These are phyloP conservation scores for Formica exsecta DNA, from an alignment of 1,140 invertebrate genomes.

Conservation along the genomic window DNA sequence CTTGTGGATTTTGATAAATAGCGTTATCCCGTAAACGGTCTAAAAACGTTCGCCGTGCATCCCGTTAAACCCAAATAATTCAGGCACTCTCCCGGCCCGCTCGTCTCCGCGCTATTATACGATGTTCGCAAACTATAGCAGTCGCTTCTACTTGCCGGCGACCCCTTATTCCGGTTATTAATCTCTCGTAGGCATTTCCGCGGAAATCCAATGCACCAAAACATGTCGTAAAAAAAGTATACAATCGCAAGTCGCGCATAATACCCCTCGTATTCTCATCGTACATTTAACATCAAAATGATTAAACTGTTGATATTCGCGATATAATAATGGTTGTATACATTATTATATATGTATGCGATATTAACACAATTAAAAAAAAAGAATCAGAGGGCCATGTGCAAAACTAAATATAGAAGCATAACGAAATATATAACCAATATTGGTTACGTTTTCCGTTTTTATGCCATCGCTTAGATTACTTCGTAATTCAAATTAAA, in stretches of 20 bases:
- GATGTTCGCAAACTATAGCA: constrained; percentile 34
- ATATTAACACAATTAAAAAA: not conserved
- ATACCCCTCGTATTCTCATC: not conserved
- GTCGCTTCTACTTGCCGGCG: constrained; percentile 3
- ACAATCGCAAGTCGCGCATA: constrained; percentile 31
- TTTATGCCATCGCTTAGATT: constrained; percentile 24
- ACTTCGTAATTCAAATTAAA: constrained; percentile 9
- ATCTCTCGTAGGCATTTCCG: constrained; percentile 31
- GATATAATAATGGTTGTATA: not conserved
- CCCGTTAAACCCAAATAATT: constrained; percentile 38
- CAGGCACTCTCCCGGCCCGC: not conserved
- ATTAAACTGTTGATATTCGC: constrained; percentile 28
- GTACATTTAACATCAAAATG: constrained; percentile 16
- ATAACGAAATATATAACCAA: not conserved
- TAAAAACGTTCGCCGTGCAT: constrained; percentile 8
- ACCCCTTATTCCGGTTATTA: constrained; percentile 52
- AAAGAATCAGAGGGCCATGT: not conserved
- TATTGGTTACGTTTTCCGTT: not conserved
- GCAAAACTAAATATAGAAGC: not conserved
- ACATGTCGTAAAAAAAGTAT: constrained; percentile 35
- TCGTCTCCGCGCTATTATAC: constrained; percentile 6
- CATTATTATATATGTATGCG: not conserved
- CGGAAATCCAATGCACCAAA: constrained; percentile 32
- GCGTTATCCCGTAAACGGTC: not conserved
- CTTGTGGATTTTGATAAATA: constrained; percentile 48